phyloP scores from a whole-genome alignment of 2,888 invertebrate species.

The Cataglyphis cursor region DNA sequence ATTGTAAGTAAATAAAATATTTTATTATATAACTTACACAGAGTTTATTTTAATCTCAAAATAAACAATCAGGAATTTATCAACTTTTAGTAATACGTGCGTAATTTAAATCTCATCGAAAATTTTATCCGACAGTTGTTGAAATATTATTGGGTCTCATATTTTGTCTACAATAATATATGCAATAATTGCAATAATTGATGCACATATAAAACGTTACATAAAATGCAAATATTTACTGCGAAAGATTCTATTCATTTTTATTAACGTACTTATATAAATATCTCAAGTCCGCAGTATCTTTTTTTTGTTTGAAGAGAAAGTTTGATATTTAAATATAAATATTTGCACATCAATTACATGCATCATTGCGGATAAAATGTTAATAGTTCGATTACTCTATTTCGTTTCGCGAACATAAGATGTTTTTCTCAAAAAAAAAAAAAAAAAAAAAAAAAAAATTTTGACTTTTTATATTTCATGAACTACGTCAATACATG shows the following conservation, averaged over 20 bases:
- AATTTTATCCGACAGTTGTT: neutral
- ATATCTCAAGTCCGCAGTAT: neutral
- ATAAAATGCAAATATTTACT: neutral
- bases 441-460: constrained; percentile 17
- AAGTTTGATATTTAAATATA: neutral
- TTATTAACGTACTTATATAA: constrained; percentile 4
- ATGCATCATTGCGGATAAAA: neutral
- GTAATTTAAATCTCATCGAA: neutral
- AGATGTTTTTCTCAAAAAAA: neutral
- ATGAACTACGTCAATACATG: neutral
- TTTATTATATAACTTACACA: neutral
- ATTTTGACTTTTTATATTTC: neutral
- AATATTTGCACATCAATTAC: neutral
- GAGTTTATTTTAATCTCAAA: neutral
- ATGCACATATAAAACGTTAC: neutral
- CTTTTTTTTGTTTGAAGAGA: neutral
- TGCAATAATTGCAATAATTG: no score
- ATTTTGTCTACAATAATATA: neutral
- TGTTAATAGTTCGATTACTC: neutral
- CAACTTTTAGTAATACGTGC: neutral
- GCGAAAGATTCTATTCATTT: neutral
- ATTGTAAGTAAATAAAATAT: neutral
- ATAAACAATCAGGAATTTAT: neutral
- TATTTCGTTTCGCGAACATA: neutral
- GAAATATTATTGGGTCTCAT: neutral